Evolutionary conservation across 2,888 invertebrate species (phyloP).

Genomic region (Pherbina coryleti): DNA sequence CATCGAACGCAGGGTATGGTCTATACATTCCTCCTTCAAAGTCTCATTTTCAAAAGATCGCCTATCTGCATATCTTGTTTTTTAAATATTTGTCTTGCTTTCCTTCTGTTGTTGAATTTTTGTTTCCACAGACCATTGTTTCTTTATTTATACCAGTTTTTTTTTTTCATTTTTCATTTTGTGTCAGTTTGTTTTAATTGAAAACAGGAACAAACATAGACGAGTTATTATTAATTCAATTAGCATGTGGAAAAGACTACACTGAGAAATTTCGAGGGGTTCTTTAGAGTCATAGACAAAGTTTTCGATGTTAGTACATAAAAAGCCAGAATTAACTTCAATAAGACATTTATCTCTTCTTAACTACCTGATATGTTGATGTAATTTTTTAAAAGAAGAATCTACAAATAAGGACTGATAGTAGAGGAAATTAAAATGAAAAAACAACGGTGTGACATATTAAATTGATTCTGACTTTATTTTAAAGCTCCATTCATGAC

Average conservation of each 20-base stretch:
- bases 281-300: too few relatives aligned
- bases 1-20: background rate
- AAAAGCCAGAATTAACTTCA: too few relatives aligned
- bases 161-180: background rate
- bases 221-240: slow-evolving; percentile 35
- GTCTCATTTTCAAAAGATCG: background rate
- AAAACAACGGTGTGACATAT: too few relatives aligned
- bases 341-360: too few relatives aligned
- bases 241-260: slow-evolving; percentile 7
- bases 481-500: too few relatives aligned
- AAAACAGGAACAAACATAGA: slow-evolving; percentile 28
- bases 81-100: slow-evolving; percentile 28
- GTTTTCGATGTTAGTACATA: too few relatives aligned
- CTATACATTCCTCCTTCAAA: background rate
- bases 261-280: too few relatives aligned
- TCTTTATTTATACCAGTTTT: background rate
- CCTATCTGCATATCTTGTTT: background rate
- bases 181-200: slow-evolving; percentile 29
- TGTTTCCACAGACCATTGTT: background rate
- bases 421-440: too few relatives aligned
- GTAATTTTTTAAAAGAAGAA: too few relatives aligned
- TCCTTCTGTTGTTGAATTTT: background rate
- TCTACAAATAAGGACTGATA: too few relatives aligned
- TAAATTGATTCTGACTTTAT: too few relatives aligned
- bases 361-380: too few relatives aligned